Conservation (phyloP, 1,140 invertebrate species). For the Brachionus calyciflorus region DNA sequence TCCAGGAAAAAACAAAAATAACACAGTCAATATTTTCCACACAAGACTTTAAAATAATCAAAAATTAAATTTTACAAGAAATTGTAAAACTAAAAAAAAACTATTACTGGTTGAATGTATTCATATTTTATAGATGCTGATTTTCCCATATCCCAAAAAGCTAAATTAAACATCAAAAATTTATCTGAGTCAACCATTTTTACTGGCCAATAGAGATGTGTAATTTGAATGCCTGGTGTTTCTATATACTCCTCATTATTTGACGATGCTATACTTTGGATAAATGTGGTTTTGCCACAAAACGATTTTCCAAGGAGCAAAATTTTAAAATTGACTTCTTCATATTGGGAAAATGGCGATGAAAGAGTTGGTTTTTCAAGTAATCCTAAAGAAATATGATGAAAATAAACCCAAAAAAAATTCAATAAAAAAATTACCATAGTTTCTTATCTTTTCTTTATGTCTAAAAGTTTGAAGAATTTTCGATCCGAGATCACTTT, state of each 20-base stretch:
- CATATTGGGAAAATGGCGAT: constrained; percentile 8
- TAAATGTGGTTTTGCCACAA: constrained; percentile 8
- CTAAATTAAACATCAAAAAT: constrained; percentile 5
- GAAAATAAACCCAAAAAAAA: background rate
- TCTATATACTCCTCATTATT: constrained; percentile 8
- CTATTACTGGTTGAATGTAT: constrained; percentile 39
- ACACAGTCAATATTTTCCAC: constrained; percentile 12
- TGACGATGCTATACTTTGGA: background rate
- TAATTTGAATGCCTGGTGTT: constrained; percentile 43
- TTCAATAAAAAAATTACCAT: background rate
- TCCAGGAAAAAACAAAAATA: constrained; percentile 44
- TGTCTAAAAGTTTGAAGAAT: background rate
- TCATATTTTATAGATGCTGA: constrained; percentile 11
- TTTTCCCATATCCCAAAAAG: constrained; percentile 37
- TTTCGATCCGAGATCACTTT: constrained; percentile 19
- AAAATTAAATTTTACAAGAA: too few relatives aligned
- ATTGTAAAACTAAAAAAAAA: background rate
- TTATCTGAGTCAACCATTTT: constrained; percentile 25
- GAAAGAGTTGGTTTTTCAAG: constrained; percentile 22
- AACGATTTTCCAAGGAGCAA: background rate
- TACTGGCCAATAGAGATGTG: constrained; percentile 35
- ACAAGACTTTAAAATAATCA: background rate
- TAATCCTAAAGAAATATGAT: background rate
- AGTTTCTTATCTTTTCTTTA: background rate
- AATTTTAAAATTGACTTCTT: constrained; percentile 21